Evolutionary conservation across 2,888 invertebrate genomes (phyloP).

Genomic region (Drosophila rellima): DNA sequence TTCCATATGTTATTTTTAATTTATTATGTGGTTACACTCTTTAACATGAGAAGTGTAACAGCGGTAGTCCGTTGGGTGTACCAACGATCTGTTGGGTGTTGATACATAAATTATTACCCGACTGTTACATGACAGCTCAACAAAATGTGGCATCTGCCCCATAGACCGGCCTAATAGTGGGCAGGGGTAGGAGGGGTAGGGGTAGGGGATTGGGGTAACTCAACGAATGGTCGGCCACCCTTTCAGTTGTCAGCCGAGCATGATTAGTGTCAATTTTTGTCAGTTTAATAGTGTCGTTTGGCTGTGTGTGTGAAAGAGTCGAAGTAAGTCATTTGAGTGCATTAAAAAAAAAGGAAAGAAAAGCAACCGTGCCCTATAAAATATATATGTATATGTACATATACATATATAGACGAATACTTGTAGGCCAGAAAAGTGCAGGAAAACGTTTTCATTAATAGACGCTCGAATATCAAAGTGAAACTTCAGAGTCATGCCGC

Average conservation of each 20-base stretch:
- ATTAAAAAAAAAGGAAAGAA: slow-evolving; percentile 64
- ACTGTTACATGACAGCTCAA: slow-evolving; percentile 70
- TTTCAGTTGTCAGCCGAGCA: slow-evolving; percentile 66
- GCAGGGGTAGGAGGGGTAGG: too few relatives aligned
- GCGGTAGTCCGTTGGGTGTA: slow-evolving; percentile 8
- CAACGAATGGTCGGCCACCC: slow-evolving; percentile 67
- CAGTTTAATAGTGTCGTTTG: slow-evolving; percentile 72
- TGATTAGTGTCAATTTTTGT: slow-evolving; percentile 81
- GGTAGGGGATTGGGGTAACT: not conserved
- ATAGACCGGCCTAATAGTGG: not conserved
- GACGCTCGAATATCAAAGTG: slow-evolving; percentile 79
- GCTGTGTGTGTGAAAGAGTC: slow-evolving; percentile 28
- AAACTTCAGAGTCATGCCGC: slow-evolving; percentile 77
- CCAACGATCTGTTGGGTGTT: slow-evolving; percentile 48
- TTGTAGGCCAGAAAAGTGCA: slow-evolving; percentile 15
- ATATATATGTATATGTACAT: not conserved
- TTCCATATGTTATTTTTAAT: not conserved
- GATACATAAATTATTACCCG: slow-evolving; percentile 67
- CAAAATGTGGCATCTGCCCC: slow-evolving; percentile 56
- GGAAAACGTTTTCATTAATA: slow-evolving; percentile 75
- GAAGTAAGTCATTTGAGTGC: slow-evolving; percentile 62
- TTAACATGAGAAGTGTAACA: not conserved
- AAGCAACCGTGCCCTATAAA: slow-evolving; percentile 38
- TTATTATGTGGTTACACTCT: not conserved
- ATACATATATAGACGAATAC: slow-evolving; percentile 7